These are phyloP conservation scores for Perodicticus potto DNA, from an alignment of 2,797 vertebrate species.

Conservation along the genomic window DNA sequence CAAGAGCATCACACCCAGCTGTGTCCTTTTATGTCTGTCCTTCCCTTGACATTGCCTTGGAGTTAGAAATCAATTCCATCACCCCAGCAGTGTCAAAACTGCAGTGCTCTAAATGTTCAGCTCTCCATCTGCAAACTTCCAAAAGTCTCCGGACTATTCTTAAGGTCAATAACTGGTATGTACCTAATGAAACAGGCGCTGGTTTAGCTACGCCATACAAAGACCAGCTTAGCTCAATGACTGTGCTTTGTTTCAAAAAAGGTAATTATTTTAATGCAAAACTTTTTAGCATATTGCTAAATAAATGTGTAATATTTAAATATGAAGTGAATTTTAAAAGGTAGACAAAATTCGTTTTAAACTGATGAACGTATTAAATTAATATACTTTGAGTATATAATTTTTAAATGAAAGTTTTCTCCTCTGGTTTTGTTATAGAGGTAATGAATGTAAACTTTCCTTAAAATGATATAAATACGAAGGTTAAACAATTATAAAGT, in stretches of 20 bases:
- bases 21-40: constrained; percentile 19
- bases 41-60: background rate
- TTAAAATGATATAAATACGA: constrained; percentile 13
- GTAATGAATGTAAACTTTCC: background rate
- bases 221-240: background rate
- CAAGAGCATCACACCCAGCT: background rate
- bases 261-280: constrained; percentile 40
- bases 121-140: background rate
- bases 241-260: background rate
- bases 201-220: background rate
- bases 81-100: background rate
- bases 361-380: background rate
- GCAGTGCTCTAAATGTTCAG: constrained; percentile 24
- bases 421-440: background rate
- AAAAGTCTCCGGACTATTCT: background rate
- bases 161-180: background rate
- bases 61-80: constrained; percentile 42
- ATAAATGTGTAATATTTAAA: constrained; percentile 40
- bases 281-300: background rate
- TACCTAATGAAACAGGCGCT: background rate
- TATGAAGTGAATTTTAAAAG: constrained; percentile 11
- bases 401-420: background rate
- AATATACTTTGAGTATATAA: background rate
- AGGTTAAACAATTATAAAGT: constrained; percentile 14
- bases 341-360: background rate